These are phyloP conservation scores for Alethe diademata DNA, from an alignment of 2,113 vertebrate species.

Conservation along the genomic window DNA sequence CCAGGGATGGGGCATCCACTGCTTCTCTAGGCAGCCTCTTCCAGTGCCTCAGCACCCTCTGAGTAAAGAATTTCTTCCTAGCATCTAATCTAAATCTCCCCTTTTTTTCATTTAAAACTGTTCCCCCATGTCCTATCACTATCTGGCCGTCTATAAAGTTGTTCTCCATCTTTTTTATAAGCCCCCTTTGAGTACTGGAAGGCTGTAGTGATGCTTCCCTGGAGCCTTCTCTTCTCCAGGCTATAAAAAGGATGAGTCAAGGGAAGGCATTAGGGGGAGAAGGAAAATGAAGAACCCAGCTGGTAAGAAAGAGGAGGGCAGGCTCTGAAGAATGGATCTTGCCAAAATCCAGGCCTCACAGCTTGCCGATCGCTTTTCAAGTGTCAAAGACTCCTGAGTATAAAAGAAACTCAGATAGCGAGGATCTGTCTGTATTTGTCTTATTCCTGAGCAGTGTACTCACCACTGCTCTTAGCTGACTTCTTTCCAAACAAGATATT, in stretches of 20 bases:
- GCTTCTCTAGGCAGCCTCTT: neutral
- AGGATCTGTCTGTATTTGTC: neutral
- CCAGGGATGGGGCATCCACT: neutral
- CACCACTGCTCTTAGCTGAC: neutral
- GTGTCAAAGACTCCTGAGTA: fast-evolving
- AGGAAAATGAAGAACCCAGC: neutral
- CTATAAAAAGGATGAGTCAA: neutral
- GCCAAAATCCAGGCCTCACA: neutral
- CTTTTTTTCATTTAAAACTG: neutral
- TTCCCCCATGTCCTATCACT: neutral
- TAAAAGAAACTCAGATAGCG: neutral
- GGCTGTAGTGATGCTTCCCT: neutral
- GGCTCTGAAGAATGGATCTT: neutral
- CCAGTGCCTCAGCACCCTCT: neutral
- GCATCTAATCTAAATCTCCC: neutral
- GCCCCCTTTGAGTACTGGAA: neutral
- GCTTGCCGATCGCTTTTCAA: neutral
- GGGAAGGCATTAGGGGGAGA: neutral
- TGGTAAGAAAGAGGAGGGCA: neutral
- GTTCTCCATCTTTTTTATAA: neutral
- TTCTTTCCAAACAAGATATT: neutral
- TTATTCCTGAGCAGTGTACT: neutral
- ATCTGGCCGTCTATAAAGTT: neutral
- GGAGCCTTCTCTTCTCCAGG: neutral
- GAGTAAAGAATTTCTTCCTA: neutral